Evolutionary conservation across 2,888 invertebrate genomes (phyloP), one percentile per base, ranked within the genome.

Genomic region (Dasypolia templi): DNA sequence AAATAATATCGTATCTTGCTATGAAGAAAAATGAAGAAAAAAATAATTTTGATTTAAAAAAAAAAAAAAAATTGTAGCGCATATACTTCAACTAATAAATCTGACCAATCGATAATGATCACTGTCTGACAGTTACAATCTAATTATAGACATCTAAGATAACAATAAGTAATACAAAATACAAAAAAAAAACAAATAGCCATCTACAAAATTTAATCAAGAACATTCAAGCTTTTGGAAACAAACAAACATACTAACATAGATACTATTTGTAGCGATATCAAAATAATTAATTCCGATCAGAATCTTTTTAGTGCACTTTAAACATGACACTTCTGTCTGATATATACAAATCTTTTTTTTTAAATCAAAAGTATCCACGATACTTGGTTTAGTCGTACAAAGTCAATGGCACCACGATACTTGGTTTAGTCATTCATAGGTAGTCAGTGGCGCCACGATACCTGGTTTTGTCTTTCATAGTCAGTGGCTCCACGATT

Each of bases 231-330:
- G 53, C 19, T 64, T 67, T 80, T 42, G 9, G 14, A 81, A 4
- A 66, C 63, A 75, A 70, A 84, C 58, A 73, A 58, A 65, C 14
- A 46, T 26, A 39, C 39, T 5, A 9, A 26, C 1, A 42, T 26
- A 26, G 22, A 64, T 59, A 66, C 17, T 22, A 39, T 55, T 39
- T 49, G 22, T 44, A 29, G 32, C 29, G 26, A 3, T 63, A 56
- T 44, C 22, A 72, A 56, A 61, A 78, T 26, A 11, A n/a, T n/a
- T 32, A 19, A 12, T 51, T 32, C 11, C 22, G 81, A 80, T 80
- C 11, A 6, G 0, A 81, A 81, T 81, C 81, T 81, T 69, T 74
- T 22, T 51, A 17, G 81, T 32, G 2, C 69, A 32, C 11, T 17
- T 49, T 56, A 19, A 22, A 63, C 53, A 63, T 42, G 39, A 39